Base-by-base conservation (phyloP, 1,140 invertebrate genomes). In the Heliothis subflexa region DNA sequence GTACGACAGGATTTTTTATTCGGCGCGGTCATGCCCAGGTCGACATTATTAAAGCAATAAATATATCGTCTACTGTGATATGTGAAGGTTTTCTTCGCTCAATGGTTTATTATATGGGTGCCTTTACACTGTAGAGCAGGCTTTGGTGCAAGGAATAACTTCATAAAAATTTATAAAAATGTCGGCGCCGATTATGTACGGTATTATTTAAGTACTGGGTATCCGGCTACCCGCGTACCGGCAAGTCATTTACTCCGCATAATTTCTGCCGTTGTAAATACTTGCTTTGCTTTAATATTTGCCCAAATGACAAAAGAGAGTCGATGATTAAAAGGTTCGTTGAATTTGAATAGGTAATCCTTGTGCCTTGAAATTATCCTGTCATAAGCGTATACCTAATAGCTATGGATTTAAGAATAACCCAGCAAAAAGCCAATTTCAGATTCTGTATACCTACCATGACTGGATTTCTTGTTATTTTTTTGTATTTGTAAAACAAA, bases 1-100 rank as follows among this genome's bases (percentile, higher is more conserved):
- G 73, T 82, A 79, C 70, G 68, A 84, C 76, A 76, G 66, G 33
- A 55, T 80, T 84, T 86, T 82, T 80, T 81, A 83, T 81, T 75
- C 64, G 40, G 45, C 72, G 55, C 72, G 40, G 50, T 68, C 52
- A 75, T 52, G 45, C 40, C 18, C 55, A 59, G 55, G 64, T 62
- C 50, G 33, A 72, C 57, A 52, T 82, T 83, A 77, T 78, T 81
- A 75, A 79, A 78, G 72, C 55, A 78, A 73, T 80, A 80, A 77
- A 80, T 68, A 78, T 28, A 55, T 64, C 55, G 12, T 61, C 33
- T 59, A 61, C 55, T 18, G 45, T 61, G 45, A 61, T 61, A 74
- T 61, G 55, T 74, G 40, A 25, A 75, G 25, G 73, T 52, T 62
- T 75, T 50, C 55, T 47, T 21, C 55, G 18, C 40, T 52, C 10